phyloP scores from a whole-genome alignment of 2,888 invertebrate genomes.

The Dynastes hyllus region DNA sequence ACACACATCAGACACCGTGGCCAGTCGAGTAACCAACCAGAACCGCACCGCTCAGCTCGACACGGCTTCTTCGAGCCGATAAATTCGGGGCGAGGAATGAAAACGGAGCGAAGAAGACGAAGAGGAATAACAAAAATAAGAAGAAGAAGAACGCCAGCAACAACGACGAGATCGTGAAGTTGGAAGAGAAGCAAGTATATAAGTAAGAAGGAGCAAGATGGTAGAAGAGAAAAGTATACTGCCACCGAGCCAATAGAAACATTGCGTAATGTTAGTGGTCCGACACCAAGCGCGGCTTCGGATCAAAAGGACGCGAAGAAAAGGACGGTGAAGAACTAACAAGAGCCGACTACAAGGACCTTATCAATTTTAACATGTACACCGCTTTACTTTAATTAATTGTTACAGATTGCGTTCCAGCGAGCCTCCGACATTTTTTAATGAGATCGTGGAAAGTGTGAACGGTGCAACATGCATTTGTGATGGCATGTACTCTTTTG shows the following conservation, averaged over 20 bases:
- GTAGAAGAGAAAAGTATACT: constrained; percentile 16
- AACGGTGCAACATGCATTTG: constrained; percentile 9
- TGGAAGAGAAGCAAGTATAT: not conserved
- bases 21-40: constrained; percentile 35
- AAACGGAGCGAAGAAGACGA: constrained; percentile 30
- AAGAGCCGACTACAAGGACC: constrained; percentile 44
- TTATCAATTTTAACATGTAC: constrained; percentile 45
- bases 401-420: constrained; percentile 45
- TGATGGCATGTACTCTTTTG: constrained; percentile 9
- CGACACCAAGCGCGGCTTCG: constrained; percentile 42
- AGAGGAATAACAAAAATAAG: constrained; percentile 22
- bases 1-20: constrained; percentile 13
- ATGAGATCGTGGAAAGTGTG: constrained; percentile 40
- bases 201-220: not conserved
- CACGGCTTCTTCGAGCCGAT: constrained; percentile 37
- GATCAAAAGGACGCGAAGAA: constrained; percentile 40
- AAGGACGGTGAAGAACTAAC: constrained; percentile 34
- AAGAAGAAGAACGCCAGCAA: not conserved
- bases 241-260: constrained; percentile 45
- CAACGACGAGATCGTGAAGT: constrained; percentile 25
- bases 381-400: constrained; percentile 44
- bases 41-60: constrained; percentile 18
- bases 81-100: constrained; percentile 41
- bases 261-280: constrained; percentile 46
- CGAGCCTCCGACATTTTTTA: constrained; percentile 24